Percentiles rank a stretch among this genome's conserved stretches.
These are phyloP conservation scores for Eupeodes corollae DNA, from an alignment of 1,140 invertebrate genomes.

Conservation along the genomic window DNA sequence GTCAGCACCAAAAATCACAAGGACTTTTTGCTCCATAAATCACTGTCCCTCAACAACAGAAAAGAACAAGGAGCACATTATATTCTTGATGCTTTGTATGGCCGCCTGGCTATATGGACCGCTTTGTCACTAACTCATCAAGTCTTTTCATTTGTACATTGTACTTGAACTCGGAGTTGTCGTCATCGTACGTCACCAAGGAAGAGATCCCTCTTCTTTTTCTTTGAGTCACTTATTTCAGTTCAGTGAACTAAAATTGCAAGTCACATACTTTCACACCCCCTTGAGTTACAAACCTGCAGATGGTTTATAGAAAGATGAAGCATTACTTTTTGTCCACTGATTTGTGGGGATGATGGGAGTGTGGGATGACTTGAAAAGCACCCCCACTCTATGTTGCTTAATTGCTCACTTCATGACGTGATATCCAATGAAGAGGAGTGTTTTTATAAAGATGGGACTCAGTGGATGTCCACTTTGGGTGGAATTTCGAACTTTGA, in stretches of 20 bases:
- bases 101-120: background rate
- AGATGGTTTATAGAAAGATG: background rate
- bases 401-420: background rate
- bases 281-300: background rate
- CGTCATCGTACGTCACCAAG: background rate
- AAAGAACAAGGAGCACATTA: background rate
- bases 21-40: background rate
- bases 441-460: background rate
- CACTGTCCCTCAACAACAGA: background rate
- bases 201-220: too few relatives aligned
- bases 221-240: background rate
- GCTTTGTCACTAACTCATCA: background rate
- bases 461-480: background rate
- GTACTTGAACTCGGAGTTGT: background rate
- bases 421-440: background rate
- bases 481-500: too few relatives aligned
- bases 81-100: background rate
- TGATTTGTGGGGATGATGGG: too few relatives aligned
- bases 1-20: constrained; percentile 2
- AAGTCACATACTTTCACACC: constrained; percentile 4
- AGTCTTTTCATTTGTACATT: background rate
- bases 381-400: background rate
- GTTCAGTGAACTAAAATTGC: constrained; percentile 1
- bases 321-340: too few relatives aligned
- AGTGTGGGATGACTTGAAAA: too few relatives aligned